Evolutionary conservation across 2,113 vertebrate genomes (phyloP), one percentile per base, ranked within the genome.

Genomic region (Lasiurus borealis): DNA sequence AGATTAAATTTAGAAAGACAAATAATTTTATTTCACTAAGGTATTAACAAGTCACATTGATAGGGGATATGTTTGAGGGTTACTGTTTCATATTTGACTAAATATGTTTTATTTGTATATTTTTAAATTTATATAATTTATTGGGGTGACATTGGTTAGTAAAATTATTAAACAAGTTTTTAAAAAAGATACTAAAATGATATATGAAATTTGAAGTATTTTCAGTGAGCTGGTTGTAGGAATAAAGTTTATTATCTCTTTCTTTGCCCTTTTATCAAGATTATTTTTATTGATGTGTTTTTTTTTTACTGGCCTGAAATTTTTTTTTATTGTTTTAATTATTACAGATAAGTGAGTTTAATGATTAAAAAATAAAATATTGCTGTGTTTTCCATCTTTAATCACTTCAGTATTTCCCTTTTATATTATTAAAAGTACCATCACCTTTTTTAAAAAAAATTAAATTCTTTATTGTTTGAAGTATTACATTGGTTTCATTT

Each of bases 1-100:
- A 48, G 34, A 44, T 78, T 92, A 83, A 59, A 64, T 89, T 91
- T 78, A 59, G 44, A 87, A 90, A 62, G 90, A 50, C 5, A 83
- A 31, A 77, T 18, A 8, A 81, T 95, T 95, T 91, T 85, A 94
- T 94, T 82, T 62, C 27, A 40, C 78, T 95, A 68, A 59, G 23
- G 73, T 76, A 11, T 77, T 90, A 62, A 34, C 1, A 78, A 76
- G 29, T 92, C 50, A 72, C 62, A 73, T 77, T 94, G 44, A 66
- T 62, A 64, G 3, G 15, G 18, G 40, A n/a, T 88, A 72, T 8
- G 0, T 88, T 94, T 85, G 48, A 82, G 40, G 36, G 14, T 73
- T 94, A 27, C 54, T 75, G 76, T 9, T 62, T 77, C 10, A 27
- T 96, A 78, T 83, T 93, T 93, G 36, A 66, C 80, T 84, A 78